These are phyloP conservation scores for Montipora efflorescens DNA, from an alignment of 64 coral and sea anemone genomes.

Conservation along the genomic window DNA sequence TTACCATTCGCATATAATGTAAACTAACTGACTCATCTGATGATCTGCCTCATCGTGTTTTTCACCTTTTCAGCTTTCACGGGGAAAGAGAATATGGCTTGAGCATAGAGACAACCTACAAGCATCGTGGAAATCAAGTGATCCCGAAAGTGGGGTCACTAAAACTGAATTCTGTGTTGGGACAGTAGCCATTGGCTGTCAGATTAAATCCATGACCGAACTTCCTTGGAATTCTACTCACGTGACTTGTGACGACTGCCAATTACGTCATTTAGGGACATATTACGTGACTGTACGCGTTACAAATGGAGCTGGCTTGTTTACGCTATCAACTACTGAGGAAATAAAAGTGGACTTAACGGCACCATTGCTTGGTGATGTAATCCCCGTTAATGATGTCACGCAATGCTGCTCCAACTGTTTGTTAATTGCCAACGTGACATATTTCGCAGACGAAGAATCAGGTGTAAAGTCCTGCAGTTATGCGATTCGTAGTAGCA, in stretches of 20 bases:
- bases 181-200: slow-evolving; percentile 75
- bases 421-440: slow-evolving; percentile 49
- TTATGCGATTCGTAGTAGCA: slow-evolving; percentile 55
- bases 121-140: slow-evolving; percentile 73
- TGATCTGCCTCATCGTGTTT: background rate
- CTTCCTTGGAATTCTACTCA: slow-evolving; percentile 38
- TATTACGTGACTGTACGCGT: slow-evolving; percentile 86
- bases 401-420: slow-evolving; percentile 76
- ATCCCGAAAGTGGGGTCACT: slow-evolving; percentile 75
- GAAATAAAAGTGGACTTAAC: slow-evolving; percentile 72
- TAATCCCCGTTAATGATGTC: slow-evolving; percentile 12
- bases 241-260: slow-evolving; percentile 82
- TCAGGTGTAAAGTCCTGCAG: slow-evolving; percentile 78
- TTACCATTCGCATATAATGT: no score
- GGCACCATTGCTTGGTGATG: slow-evolving; percentile 55
- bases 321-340: slow-evolving; percentile 66
- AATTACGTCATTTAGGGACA: slow-evolving; percentile 52
- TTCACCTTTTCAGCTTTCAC: background rate
- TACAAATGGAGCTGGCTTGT: slow-evolving; percentile 81
- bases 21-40: no score
- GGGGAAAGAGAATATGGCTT: slow-evolving; percentile 32
- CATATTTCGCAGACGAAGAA: slow-evolving; percentile 76
- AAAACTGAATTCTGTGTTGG: slow-evolving; percentile 93
- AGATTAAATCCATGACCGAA: slow-evolving; percentile 77
- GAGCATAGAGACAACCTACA: slow-evolving; percentile 34